Evolutionary conservation across 2,113 vertebrate genomes (phyloP), one percentile per base, ranked within the genome.

Genomic region (Nipponia nippon): DNA sequence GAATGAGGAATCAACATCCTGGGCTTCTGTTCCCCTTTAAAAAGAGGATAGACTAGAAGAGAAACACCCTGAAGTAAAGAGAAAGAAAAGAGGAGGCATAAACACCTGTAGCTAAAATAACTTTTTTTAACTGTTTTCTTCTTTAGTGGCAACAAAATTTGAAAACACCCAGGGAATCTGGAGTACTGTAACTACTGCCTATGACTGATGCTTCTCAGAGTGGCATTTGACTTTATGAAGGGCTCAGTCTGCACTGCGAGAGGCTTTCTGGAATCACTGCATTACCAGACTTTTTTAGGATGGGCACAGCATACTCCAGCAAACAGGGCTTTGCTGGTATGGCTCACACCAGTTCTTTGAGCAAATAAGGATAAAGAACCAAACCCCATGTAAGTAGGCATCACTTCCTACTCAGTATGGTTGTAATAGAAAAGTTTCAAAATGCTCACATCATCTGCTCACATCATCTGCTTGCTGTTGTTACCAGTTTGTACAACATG

Each of bases 401-500:
- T 53, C 30, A 5, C 23, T 61, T 23, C 21, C 11, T 38, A 6
- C 34, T 56, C 17, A 10, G 11, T 40, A 17, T 49, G 38, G 8
- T 10, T 76, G 3, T 3, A 47, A 7, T 7, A 71, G n/a, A 21
- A 75, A 71, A 50, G 19, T 29, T 90, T 53, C 25, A 25, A 67
- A 83, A 25, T 32, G 71, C 22, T 90, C 50, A 55, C 3, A 1
- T 47, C 4, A 13, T 36, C 65, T 94, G 71, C 22, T 90, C 50
- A 55, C 3, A 1, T 47, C 4, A 13, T 36, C 65, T 94, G 32
- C 42, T 73, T 66, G 17, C 23, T 88, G 27, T 12, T 73, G 40
- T 19, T 61, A 49, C 1, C 32, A n/a, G 44, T 22, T 53, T 53
- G 30, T n/a, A 17, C 46, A 77, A 30, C 0, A 1, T 63, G 42